A percentile compares a stretch with the other conserved stretches of the same genome.
phyloP scores from a whole-genome alignment of 2,888 invertebrate genomes.

The Xiphydria camelus region DNA sequence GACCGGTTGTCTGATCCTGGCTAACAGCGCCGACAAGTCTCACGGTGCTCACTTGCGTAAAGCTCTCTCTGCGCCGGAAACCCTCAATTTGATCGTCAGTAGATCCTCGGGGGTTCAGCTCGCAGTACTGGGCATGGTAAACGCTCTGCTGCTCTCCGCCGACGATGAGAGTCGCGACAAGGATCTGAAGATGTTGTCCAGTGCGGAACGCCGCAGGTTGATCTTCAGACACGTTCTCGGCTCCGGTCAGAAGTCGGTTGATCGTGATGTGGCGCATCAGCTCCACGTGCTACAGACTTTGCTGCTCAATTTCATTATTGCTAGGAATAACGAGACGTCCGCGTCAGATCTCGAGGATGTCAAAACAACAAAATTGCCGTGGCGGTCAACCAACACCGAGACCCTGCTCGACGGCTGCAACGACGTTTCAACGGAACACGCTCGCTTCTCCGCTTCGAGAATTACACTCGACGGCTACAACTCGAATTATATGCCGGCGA shows the following conservation, averaged over 20 bases:
- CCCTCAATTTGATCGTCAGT: constrained; percentile 6
- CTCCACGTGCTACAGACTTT: constrained; percentile 13
- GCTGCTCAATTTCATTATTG: constrained; percentile 11
- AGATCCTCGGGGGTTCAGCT: constrained; percentile 11
- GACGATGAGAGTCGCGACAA: constrained; percentile 5
- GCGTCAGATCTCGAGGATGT: neutral
- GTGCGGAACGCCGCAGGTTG: constrained; percentile 1
- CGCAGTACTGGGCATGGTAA: constrained; percentile 12
- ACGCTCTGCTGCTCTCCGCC: constrained; percentile 8
- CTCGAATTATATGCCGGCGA: constrained; percentile 11
- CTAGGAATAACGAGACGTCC: neutral
- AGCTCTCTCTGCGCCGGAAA: constrained; percentile 9
- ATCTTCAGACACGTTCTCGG: constrained; percentile 15
- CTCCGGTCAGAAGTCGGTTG: constrained; percentile 7
- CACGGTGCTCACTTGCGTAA: constrained; percentile 4
- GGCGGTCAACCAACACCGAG: constrained; percentile 12
- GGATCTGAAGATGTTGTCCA: constrained; percentile 5
- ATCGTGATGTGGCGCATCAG: constrained; percentile 11
- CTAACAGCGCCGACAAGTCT: neutral
- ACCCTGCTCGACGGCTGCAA: constrained; percentile 5
- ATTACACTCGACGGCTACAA: constrained; percentile 5
- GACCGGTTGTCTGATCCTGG: constrained; percentile 7
- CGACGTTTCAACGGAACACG: constrained; percentile 1
- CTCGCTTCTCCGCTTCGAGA: constrained; percentile 2
- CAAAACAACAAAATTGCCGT: neutral